phyloP scores from a whole-genome alignment of 2,113 vertebrate genomes.

The Neodon shergylaensis region DNA sequence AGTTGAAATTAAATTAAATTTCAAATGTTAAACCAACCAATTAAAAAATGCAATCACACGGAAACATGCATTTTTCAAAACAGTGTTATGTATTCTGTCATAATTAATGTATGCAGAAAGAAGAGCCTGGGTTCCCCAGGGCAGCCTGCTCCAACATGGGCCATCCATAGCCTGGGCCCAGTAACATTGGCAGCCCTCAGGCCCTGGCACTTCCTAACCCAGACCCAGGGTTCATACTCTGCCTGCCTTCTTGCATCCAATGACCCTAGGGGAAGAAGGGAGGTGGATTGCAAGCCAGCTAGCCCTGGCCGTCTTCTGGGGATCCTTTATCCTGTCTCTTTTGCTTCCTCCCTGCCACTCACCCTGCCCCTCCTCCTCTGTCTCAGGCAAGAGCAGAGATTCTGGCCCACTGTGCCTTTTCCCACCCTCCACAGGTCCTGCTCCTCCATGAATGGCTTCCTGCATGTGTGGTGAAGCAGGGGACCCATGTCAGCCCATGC shows the following conservation, averaged over 20 bases:
- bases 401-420: neutral
- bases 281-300: neutral
- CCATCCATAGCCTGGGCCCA: neutral
- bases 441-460: neutral
- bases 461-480: no score
- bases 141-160: neutral
- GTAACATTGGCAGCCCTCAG: neutral
- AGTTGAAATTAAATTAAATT: constrained; percentile 86
- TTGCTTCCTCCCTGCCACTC: neutral
- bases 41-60: constrained; percentile 81
- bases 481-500: neutral
- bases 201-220: neutral
- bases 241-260: neutral
- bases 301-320: neutral
- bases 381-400: neutral
- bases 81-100: constrained; percentile 79
- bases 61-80: constrained; percentile 83
- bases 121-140: constrained; percentile 54
- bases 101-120: constrained; percentile 80
- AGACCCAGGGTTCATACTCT: neutral
- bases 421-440: neutral
- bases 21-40: constrained; percentile 84
- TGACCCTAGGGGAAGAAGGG: neutral
- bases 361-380: neutral
- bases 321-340: neutral